phyloP scores from a whole-genome alignment of 2,888 invertebrate genomes.

The Eilema caniola region DNA sequence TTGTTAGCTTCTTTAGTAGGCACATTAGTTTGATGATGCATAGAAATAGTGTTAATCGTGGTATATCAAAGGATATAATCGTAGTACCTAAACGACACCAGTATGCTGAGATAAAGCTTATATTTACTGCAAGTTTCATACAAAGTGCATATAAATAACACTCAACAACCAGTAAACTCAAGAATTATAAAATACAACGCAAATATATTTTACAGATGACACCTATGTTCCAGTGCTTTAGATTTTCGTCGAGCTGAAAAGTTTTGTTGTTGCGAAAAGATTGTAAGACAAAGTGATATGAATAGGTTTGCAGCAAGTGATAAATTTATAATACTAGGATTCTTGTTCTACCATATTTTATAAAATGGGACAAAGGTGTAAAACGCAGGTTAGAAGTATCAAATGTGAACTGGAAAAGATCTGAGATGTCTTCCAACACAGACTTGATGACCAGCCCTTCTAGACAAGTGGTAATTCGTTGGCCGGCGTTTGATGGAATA shows the following conservation, averaged over 20 bases:
- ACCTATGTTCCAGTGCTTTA: slow-evolving; percentile 29
- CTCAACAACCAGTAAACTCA: slow-evolving; percentile 17
- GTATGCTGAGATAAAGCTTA: not conserved
- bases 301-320: slow-evolving; percentile 22
- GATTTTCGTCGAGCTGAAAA: slow-evolving; percentile 31
- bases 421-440: too few relatives aligned
- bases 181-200: slow-evolving; percentile 17
- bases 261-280: slow-evolving; percentile 30
- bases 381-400: not conserved
- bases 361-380: not conserved
- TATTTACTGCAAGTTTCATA: not conserved
- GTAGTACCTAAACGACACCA: too few relatives aligned
- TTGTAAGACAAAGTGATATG: slow-evolving; percentile 30
- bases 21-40: too few relatives aligned
- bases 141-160: slow-evolving; percentile 10
- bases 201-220: slow-evolving; percentile 30
- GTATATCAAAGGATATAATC: too few relatives aligned
- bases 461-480: too few relatives aligned
- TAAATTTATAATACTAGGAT: slow-evolving; percentile 13
- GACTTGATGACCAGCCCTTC: too few relatives aligned
- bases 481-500: too few relatives aligned
- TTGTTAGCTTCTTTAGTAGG: too few relatives aligned
- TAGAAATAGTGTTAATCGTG: too few relatives aligned
- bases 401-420: too few relatives aligned
- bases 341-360: slow-evolving; percentile 8